Evolutionary conservation across 2,888 invertebrate species (phyloP).

Genomic region (Ethmia dodecea): DNA sequence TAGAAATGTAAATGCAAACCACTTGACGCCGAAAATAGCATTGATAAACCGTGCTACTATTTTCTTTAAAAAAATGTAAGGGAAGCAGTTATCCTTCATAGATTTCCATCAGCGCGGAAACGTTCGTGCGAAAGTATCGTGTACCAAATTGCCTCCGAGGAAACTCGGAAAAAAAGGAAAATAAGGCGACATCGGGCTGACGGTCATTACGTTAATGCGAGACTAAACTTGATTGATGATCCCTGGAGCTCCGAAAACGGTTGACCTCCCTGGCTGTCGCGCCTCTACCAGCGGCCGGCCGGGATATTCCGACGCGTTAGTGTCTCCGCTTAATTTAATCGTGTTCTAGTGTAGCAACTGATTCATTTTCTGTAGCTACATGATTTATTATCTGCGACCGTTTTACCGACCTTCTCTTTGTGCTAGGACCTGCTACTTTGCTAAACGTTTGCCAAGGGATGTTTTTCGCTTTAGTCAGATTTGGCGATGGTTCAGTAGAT

Average conservation of each 20-base stretch:
- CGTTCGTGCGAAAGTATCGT: slow-evolving; percentile 57
- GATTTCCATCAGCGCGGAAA: slow-evolving; percentile 69
- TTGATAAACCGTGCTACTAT: slow-evolving; percentile 42
- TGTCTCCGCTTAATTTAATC: slow-evolving; percentile 12
- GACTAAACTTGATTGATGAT: slow-evolving; percentile 76
- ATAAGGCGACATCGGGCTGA: slow-evolving; percentile 72
- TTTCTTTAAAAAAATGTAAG: no score
- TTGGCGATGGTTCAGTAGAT: no score
- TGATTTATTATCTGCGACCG: slow-evolving; percentile 13
- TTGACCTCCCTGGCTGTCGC: slow-evolving; percentile 25
- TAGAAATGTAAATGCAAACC: slow-evolving; percentile 34
- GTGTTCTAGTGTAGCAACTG: slow-evolving; percentile 6
- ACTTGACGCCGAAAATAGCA: slow-evolving; percentile 42
- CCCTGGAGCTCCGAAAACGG: slow-evolving; percentile 34
- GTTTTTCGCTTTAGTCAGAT: no score
- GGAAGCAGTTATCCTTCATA: slow-evolving; percentile 29
- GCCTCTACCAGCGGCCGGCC: neutral
- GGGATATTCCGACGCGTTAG: slow-evolving; percentile 6
- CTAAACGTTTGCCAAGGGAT: no score
- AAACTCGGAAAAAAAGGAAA: slow-evolving; percentile 48
- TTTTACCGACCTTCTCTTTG: neutral
- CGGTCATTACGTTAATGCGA: slow-evolving; percentile 76
- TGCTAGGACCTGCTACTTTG: neutral
- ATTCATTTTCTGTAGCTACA: slow-evolving; percentile 9
- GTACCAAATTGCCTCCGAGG: slow-evolving; percentile 60